A percentile compares a stretch with the other conserved stretches of the same genome.
Evolutionary conservation across 2,797 vertebrate genomes (phyloP).

Genomic region (Ctenopoma kingsleyae): DNA sequence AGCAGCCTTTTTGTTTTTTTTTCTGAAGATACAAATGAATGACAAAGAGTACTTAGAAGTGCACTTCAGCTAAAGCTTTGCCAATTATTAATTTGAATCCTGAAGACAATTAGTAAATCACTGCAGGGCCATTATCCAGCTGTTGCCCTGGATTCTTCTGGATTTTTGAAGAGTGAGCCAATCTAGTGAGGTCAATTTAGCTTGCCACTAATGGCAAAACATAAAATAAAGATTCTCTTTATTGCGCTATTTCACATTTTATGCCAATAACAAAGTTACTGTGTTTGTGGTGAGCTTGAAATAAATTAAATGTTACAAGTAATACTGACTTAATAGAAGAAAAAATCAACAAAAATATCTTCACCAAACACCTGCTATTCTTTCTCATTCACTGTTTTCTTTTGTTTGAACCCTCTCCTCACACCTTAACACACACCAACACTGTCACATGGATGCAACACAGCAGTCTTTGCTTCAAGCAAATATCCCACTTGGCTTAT

Average conservation of each 20-base stretch:
- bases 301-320: conserved; percentile 43
- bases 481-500: conserved; percentile 71
- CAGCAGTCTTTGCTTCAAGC: conserved; percentile 44
- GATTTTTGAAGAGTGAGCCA: conserved; percentile 44
- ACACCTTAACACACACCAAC: conserved; percentile 17
- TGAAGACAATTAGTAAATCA: conserved; percentile 72
- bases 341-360: conserved; percentile 35
- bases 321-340: conserved; percentile 40
- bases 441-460: conserved; percentile 14
- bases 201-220: conserved; percentile 53
- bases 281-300: conserved; percentile 41
- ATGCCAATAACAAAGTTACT: conserved; percentile 22
- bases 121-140: conserved; percentile 56
- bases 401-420: conserved; percentile 38
- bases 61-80: conserved; percentile 68
- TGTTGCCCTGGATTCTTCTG: conserved; percentile 55
- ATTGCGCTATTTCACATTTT: conserved; percentile 20
- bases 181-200: conserved; percentile 62
- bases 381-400: conserved; percentile 22
- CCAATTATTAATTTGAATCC: conserved; percentile 73
- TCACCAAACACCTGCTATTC: conserved; percentile 32
- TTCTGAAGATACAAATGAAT: conserved; percentile 59
- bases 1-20: conserved; percentile 43
- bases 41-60: conserved; percentile 72
- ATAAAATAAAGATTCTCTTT: conserved; percentile 40